These are phyloP conservation scores for Myopa testacea DNA, from an alignment of 2,888 invertebrate species.

Conservation along the genomic window DNA sequence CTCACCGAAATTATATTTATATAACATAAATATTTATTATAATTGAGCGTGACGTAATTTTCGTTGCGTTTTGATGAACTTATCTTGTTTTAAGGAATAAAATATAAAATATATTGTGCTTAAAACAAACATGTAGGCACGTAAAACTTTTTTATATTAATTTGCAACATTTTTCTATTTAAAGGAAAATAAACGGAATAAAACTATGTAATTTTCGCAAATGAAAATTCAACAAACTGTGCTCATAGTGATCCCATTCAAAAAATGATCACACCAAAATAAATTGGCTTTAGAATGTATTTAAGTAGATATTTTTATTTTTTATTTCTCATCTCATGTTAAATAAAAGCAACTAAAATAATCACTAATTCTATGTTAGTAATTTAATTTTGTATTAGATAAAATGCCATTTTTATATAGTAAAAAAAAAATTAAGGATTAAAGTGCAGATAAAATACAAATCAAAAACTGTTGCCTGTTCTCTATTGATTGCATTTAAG, in stretches of 20 bases:
- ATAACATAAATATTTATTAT: not conserved
- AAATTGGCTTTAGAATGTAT: conserved; percentile 1
- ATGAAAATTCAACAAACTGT: not conserved
- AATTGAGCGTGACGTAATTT: not conserved
- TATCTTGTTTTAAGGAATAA: conserved; percentile 2
- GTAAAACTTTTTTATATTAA: conserved; percentile 2
- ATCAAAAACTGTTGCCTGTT: conserved; percentile 3
- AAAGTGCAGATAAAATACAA: conserved; percentile 38
- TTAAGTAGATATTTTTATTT: conserved; percentile 17
- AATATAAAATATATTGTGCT: not conserved
- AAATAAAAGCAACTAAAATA: conserved; percentile 13
- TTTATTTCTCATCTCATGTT: conserved; percentile 40
- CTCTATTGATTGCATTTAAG: conserved; percentile 5
- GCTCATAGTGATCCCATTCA: not conserved
- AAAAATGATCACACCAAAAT: not conserved
- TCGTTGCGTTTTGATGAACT: conserved; percentile 11
- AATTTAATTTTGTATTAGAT: conserved; percentile 58
- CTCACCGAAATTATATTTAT: conserved; percentile 18
- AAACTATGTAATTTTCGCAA: not conserved
- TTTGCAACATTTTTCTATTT: conserved; percentile 12
- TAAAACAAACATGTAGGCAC: not conserved
- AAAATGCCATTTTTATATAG: conserved; percentile 65
- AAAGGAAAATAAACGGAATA: not conserved
- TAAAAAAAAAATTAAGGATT: conserved; percentile 50
- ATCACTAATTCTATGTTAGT: conserved; percentile 55